Percentiles rank a stretch among this genome's conserved stretches.
Conservation (phyloP, 2,797 vertebrate genomes). For the Lacerta viridis region DNA sequence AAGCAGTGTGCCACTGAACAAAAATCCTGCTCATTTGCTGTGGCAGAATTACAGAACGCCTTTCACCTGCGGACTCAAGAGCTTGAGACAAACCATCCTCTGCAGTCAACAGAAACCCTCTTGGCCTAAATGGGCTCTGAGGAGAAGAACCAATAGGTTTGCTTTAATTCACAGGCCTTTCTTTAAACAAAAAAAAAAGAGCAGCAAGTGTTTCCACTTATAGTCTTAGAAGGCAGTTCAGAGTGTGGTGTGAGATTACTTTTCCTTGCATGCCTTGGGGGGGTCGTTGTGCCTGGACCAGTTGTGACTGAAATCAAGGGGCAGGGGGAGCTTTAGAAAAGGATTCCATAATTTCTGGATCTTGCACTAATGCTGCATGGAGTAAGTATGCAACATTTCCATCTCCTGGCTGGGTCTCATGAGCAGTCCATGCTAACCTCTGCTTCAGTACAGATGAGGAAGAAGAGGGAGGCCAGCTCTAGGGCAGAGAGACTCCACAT, state of each 20-base stretch:
- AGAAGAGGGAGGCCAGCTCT: not conserved
- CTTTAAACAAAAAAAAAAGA: too few species aligned
- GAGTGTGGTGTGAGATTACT: not conserved
- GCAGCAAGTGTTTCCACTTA: not conserved
- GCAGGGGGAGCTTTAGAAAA: too few species aligned
- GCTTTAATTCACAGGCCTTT: not conserved
- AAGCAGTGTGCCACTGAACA: not conserved
- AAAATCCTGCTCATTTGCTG: not conserved
- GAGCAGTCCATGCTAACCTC: not conserved
- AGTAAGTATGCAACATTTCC: not conserved
- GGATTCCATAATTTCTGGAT: not conserved
- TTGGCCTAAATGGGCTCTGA: not conserved
- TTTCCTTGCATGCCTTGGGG: too few species aligned
- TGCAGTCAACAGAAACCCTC: not conserved
- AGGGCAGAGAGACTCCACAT: not conserved
- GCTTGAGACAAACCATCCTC: not conserved
- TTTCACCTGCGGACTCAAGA: not conserved
- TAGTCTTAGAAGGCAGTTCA: not conserved
- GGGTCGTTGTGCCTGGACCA: not conserved
- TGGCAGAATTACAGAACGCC: rapidly evolving
- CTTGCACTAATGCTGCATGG: not conserved
- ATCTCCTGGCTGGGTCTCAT: not conserved
- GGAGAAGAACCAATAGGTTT: not conserved
- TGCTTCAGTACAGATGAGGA: too few species aligned
- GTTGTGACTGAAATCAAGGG: not conserved